A percentile compares a stretch with the other conserved stretches of the same genome.
Evolutionary conservation across 2,113 vertebrate species (phyloP).

Genomic region (Sylvia atricapilla): DNA sequence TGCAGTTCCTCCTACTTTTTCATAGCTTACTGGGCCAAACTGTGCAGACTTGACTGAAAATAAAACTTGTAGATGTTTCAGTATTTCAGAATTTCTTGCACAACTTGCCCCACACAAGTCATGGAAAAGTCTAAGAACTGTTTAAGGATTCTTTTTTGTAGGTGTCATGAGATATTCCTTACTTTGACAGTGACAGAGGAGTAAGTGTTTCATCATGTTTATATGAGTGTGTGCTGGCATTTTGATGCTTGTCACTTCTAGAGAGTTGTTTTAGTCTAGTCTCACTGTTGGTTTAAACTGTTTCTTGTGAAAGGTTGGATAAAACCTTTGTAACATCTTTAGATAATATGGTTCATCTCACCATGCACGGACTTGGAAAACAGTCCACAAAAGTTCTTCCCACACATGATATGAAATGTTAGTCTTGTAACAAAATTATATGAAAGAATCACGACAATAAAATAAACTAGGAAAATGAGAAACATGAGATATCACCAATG

Average conservation of each 20-base stretch:
- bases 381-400: not conserved
- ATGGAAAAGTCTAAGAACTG: slow-evolving; percentile 22
- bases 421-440: not conserved
- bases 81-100: slow-evolving; percentile 6
- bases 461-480: not conserved
- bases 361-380: not conserved
- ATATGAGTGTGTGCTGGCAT: slow-evolving; percentile 17
- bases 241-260: not conserved
- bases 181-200: slow-evolving; percentile 31
- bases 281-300: not conserved
- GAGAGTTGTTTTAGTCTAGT: not conserved
- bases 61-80: slow-evolving; percentile 9
- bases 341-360: not conserved
- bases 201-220: slow-evolving; percentile 24
- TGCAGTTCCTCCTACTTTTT: slow-evolving; percentile 47
- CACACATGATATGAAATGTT: not conserved
- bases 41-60: slow-evolving; percentile 36
- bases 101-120: not conserved
- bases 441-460: not conserved
- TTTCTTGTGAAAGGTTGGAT: not conserved
- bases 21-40: slow-evolving; percentile 9
- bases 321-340: not conserved
- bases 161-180: slow-evolving; percentile 41
- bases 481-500: not conserved
- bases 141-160: slow-evolving; percentile 40